Percentiles rank a stretch among this genome's conserved stretches.
Conservation (phyloP, 2,888 invertebrate genomes). For the Anodontia alba region DNA sequence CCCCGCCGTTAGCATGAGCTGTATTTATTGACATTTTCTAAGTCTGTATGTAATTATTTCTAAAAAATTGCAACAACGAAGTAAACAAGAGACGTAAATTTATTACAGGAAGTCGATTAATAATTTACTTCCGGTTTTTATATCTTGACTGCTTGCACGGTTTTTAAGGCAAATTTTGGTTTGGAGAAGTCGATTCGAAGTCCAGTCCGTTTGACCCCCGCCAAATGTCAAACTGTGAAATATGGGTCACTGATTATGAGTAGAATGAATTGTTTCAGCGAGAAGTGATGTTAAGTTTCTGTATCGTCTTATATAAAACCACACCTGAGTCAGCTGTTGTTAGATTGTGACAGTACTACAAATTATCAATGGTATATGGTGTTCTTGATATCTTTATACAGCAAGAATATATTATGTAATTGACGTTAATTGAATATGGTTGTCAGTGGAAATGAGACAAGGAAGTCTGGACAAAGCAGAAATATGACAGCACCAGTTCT, state of each 20-base stretch:
- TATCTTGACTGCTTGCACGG: neutral
- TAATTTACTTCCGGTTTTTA: neutral
- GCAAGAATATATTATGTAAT: no score
- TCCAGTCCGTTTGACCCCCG: constrained; percentile 5
- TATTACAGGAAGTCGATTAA: neutral
- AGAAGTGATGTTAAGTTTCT: no score
- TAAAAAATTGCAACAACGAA: neutral
- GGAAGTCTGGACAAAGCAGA: no score
- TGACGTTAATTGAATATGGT: no score
- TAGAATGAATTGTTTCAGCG: no score
- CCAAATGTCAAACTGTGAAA: constrained; percentile 1
- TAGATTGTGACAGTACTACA: no score
- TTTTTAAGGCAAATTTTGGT: neutral
- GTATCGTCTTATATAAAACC: no score
- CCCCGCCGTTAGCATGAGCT: constrained; percentile 96
- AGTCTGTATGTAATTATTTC: neutral
- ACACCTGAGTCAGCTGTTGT: no score
- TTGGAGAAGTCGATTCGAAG: neutral
- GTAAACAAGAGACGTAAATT: neutral
- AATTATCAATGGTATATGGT: no score
- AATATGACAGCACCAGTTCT: no score
- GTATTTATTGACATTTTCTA: constrained; percentile 95
- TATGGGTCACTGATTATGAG: neutral
- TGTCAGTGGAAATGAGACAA: no score
- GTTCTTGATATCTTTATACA: no score